phyloP scores from a whole-genome alignment of 2,113 vertebrate genomes.

The Peromyscus maniculatus region DNA sequence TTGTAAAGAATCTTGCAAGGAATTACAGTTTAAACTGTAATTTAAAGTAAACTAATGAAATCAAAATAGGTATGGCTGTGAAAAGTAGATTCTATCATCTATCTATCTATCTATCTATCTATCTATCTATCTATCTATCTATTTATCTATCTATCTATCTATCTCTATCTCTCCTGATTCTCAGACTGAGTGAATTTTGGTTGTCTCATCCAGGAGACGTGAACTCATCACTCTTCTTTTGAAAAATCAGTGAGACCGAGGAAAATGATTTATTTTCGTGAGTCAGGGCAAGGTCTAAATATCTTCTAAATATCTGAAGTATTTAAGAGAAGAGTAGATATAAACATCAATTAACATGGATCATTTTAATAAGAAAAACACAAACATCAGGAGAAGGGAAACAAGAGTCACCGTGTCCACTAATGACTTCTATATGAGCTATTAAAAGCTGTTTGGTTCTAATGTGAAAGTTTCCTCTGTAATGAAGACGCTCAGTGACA shows the following conservation, averaged over 20 bases:
- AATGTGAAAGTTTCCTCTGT: background rate
- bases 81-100: background rate
- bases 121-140: background rate
- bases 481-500: background rate
- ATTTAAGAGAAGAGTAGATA: background rate
- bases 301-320: background rate
- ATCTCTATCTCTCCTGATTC: background rate
- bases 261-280: background rate
- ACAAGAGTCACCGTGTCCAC: background rate
- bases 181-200: background rate
- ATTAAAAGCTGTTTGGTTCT: background rate
- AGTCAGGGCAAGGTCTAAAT: background rate
- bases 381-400: background rate
- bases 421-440: background rate
- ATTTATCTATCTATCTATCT: background rate
- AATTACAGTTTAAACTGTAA: background rate
- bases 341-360: background rate
- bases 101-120: background rate
- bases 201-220: background rate
- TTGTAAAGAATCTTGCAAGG: slow-evolving; percentile 21
- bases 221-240: background rate
- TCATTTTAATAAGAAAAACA: background rate
- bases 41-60: background rate
- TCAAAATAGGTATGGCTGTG: background rate
- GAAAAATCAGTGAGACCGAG: background rate